Conservation (phyloP, 2,113 vertebrate genomes). For the Pteruthius melanotis region DNA sequence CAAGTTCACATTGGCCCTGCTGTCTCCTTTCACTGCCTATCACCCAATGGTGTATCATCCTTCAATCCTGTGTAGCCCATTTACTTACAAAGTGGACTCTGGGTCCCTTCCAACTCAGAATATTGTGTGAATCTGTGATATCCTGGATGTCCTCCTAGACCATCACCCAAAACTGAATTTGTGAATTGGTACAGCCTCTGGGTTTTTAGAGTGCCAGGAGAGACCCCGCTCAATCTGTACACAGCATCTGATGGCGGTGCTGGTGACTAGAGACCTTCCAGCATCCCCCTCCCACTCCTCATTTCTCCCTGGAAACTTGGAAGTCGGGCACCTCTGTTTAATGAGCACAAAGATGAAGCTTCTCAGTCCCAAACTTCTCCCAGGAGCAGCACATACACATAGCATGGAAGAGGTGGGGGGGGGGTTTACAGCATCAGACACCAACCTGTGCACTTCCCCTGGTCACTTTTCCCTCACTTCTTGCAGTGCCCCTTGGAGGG, state of each 20-base stretch:
- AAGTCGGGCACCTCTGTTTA: background rate
- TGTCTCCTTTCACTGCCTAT: background rate
- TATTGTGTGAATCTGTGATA: background rate
- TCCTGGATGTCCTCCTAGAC: background rate
- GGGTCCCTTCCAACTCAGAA: background rate
- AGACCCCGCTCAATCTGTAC: background rate
- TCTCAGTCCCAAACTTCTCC: background rate
- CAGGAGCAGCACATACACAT: background rate
- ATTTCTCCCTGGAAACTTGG: background rate
- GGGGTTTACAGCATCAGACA: background rate
- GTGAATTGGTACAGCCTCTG: background rate
- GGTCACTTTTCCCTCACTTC: background rate
- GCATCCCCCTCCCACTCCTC: background rate
- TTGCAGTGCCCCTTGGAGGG: background rate
- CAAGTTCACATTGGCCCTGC: rapidly evolving
- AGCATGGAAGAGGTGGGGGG: background rate
- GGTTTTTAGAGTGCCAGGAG: background rate
- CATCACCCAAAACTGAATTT: background rate
- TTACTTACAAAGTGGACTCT: background rate
- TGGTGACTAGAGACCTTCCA: background rate
- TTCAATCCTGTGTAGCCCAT: background rate
- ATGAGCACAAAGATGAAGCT: background rate
- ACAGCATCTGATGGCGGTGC: rapidly evolving
- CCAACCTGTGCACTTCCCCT: background rate
- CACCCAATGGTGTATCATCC: background rate